phyloP scores from a whole-genome alignment of 2,888 invertebrate genomes.

The Lasius fuliginosus region DNA sequence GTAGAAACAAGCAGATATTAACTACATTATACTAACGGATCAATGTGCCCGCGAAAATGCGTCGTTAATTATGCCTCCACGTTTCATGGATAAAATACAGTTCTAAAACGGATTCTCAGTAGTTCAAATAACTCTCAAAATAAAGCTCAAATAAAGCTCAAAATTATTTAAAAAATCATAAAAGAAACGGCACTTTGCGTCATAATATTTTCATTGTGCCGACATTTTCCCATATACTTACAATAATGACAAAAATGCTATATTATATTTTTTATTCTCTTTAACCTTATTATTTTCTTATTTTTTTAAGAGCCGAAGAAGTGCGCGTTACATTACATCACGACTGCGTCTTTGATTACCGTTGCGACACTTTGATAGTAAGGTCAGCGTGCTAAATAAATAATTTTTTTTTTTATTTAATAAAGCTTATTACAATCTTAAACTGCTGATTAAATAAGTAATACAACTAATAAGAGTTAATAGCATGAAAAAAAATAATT shows the following conservation, averaged over 20 bases:
- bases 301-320: background rate
- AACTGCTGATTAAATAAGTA: no score
- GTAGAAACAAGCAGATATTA: constrained; percentile 46
- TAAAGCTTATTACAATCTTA: no score
- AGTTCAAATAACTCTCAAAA: background rate
- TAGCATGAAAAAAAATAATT: no score
- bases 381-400: background rate
- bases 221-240: background rate
- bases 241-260: background rate
- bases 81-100: background rate
- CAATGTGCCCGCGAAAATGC: constrained; percentile 30
- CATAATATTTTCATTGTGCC: background rate
- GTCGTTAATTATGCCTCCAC: constrained; percentile 2
- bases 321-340: background rate
- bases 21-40: constrained; percentile 27
- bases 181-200: background rate
- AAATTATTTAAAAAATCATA: no score
- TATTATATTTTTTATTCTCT: background rate
- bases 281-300: background rate
- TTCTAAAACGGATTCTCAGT: background rate
- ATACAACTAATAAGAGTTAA: no score
- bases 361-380: background rate
- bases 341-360: background rate
- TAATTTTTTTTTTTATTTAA: no score
- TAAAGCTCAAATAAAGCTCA: background rate